These are phyloP conservation scores for Oreotrochilus melanogaster DNA, from an alignment of 2,113 vertebrate species.

Conservation along the genomic window DNA sequence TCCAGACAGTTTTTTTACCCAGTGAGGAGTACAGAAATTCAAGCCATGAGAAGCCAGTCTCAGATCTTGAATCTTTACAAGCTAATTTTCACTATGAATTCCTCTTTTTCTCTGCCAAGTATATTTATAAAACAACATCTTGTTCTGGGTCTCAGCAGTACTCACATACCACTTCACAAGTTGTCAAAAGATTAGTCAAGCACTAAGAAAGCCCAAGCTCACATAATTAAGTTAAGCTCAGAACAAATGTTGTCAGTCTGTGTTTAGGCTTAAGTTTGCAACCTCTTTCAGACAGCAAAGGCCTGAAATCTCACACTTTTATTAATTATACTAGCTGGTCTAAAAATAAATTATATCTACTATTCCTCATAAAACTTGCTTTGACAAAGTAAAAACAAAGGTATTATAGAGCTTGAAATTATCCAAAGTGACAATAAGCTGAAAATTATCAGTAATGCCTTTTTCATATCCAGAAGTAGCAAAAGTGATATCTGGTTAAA, in stretches of 20 bases:
- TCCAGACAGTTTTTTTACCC: too few relatives aligned
- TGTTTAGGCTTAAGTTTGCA: slow-evolving; percentile 8
- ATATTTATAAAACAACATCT: slow-evolving; percentile 60
- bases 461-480: neutral
- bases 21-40: too few relatives aligned
- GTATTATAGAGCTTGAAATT: neutral
- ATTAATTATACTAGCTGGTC: neutral
- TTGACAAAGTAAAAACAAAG: neutral
- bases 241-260: slow-evolving; percentile 18
- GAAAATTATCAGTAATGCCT: neutral
- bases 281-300: neutral
- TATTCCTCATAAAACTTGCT: neutral
- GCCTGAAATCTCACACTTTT: neutral
- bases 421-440: neutral
- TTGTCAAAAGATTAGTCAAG: slow-evolving; percentile 59
- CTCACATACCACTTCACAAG: slow-evolving; percentile 38
- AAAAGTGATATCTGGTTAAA: neutral
- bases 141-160: slow-evolving; percentile 33
- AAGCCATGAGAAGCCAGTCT: too few relatives aligned
- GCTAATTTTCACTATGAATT: slow-evolving; percentile 8
- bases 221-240: slow-evolving; percentile 48
- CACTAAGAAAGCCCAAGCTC: slow-evolving; percentile 41
- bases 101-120: slow-evolving; percentile 25
- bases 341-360: neutral
- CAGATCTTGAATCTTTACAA: slow-evolving; percentile 6